phyloP scores from a whole-genome alignment of 2,113 vertebrate genomes.

The Mixornis gularis region DNA sequence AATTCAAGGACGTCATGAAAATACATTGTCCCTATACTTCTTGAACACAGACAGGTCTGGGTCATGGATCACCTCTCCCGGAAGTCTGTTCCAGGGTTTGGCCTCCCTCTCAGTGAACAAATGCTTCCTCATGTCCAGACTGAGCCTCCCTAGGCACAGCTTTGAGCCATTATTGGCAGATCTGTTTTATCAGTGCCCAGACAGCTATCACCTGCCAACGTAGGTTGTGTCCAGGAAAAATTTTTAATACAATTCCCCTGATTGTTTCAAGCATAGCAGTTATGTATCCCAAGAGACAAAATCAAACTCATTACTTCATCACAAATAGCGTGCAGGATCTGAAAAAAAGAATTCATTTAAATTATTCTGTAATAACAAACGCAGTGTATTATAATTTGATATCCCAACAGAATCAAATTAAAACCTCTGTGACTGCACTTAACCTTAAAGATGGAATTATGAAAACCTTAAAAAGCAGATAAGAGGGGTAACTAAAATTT shows the following conservation, averaged over 20 bases:
- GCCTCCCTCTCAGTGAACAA: background rate
- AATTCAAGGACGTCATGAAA: background rate
- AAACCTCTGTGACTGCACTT: background rate
- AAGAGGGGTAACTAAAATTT: background rate
- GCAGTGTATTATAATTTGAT: background rate
- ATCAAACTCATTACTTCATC: background rate
- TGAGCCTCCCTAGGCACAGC: background rate
- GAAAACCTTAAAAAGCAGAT: background rate
- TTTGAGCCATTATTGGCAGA: background rate
- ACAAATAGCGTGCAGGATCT: background rate
- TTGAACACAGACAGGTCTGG: background rate
- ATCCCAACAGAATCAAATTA: background rate
- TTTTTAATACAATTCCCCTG: background rate
- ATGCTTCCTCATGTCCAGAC: background rate
- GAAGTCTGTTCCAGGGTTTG: background rate
- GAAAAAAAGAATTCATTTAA: background rate
- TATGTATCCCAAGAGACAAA: background rate
- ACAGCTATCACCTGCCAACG: background rate
- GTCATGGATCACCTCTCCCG: background rate
- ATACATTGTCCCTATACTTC: background rate
- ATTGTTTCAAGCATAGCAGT: background rate
- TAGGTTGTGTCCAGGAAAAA: background rate
- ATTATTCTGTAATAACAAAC: background rate
- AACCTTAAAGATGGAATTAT: background rate
- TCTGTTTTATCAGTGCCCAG: background rate